Evolutionary conservation across 2,888 invertebrate genomes (phyloP).

Genomic region (Platycheirus albimanus): DNA sequence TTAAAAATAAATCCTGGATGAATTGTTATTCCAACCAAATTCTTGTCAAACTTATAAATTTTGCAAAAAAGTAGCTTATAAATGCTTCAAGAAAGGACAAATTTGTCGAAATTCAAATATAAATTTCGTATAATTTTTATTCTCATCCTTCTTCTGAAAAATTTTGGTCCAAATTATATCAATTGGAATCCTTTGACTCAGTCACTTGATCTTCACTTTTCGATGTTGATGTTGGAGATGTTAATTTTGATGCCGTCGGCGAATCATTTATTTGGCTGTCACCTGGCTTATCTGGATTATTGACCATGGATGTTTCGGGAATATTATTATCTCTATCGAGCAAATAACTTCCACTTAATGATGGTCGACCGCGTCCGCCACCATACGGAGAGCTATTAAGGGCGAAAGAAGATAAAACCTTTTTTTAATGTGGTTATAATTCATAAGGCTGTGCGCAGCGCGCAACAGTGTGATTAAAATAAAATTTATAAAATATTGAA

Average conservation of each 20-base stretch:
- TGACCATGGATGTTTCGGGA: constrained; percentile 53
- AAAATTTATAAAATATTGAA: constrained; percentile 5
- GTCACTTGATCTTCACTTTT: constrained; percentile 49
- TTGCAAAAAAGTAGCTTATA: no score
- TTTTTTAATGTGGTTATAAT: constrained; percentile 79
- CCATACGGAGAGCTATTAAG: constrained; percentile 82
- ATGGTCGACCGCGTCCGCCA: constrained; percentile 79
- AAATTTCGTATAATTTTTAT: no score
- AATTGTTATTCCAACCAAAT: no score
- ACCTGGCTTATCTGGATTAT: constrained; percentile 62
- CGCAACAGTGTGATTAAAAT: not conserved
- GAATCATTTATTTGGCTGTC: constrained; percentile 51
- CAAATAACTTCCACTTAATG: constrained; percentile 81
- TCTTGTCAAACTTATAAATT: no score
- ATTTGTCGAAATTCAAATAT: no score
- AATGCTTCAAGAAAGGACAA: no score
- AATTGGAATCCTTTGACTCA: constrained; percentile 64
- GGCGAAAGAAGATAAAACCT: constrained; percentile 82
- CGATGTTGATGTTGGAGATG: constrained; percentile 56
- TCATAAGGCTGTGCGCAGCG: constrained; percentile 51
- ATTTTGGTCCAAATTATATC: constrained; percentile 4
- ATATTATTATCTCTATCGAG: constrained; percentile 81
- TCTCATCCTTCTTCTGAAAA: no score
- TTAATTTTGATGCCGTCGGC: constrained; percentile 68
- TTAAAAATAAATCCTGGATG: not conserved